Conservation (phyloP, 2,797 vertebrate species). For the Chloroceryle amazona region DNA sequence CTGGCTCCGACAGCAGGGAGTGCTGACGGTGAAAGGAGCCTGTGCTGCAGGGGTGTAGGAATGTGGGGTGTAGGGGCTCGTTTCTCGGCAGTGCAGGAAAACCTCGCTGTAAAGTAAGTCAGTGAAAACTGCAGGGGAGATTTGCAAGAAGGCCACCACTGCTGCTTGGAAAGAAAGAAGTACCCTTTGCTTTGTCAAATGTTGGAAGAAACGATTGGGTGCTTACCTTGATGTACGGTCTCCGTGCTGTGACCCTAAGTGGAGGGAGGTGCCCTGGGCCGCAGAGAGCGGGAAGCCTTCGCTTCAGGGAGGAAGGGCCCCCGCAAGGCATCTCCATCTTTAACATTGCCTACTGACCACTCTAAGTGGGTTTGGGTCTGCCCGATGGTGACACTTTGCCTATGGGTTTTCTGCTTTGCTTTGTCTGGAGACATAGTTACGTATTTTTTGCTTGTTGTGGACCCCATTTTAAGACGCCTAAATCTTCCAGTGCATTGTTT, state of each 20-base stretch:
- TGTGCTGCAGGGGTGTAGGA: background rate
- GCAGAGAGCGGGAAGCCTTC: background rate
- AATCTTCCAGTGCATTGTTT: background rate
- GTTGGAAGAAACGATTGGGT: background rate
- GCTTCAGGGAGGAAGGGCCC: background rate
- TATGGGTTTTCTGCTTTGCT: background rate
- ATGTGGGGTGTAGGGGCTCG: fast-evolving
- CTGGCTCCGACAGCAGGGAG: background rate
- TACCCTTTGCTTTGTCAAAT: background rate
- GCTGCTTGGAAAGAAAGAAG: fast-evolving
- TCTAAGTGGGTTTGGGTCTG: background rate
- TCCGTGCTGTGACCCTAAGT: background rate
- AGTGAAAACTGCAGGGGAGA: background rate
- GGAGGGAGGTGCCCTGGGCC: no score
- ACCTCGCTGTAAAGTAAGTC: background rate
- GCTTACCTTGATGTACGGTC: background rate
- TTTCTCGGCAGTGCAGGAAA: background rate
- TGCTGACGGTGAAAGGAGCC: fast-evolving
- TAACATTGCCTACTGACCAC: fast-evolving
- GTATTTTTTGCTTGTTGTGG: background rate
- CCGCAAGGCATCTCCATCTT: fast-evolving
- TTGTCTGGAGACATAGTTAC: background rate
- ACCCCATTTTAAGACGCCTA: background rate
- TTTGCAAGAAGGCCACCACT: no score
- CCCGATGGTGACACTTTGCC: background rate